Evolutionary conservation across 92 coral and sea anemone genomes (phyloP).

Genomic region (Pocillopora grandis): DNA sequence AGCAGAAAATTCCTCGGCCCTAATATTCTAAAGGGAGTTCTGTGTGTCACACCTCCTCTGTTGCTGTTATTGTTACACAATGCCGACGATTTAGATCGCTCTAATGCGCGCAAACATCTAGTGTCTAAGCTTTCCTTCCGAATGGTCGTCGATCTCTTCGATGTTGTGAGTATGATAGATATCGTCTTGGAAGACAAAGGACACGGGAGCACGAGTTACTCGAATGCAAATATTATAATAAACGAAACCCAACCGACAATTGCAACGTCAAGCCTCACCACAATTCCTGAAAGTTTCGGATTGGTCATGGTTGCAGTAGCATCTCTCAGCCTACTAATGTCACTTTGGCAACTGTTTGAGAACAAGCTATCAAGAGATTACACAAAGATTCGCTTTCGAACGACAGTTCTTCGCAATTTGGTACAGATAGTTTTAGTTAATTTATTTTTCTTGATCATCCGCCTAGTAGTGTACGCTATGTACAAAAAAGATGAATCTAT

Average conservation of each 20-base stretch:
- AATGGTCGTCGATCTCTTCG: conserved; percentile 23
- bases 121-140: conserved; percentile 25
- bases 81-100: conserved; percentile 7
- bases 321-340: neutral
- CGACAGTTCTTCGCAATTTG: neutral
- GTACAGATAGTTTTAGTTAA: conserved; percentile 10
- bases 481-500: conserved; percentile 43
- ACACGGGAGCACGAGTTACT: neutral
- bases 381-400: conserved; percentile 9
- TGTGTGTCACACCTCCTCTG: conserved; percentile 73
- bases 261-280: neutral
- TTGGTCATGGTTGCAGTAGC: neutral
- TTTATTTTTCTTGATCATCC: conserved; percentile 28
- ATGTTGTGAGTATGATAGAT: conserved; percentile 15
- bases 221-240: no score
- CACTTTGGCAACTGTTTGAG: conserved; percentile 17
- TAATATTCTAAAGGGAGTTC: conserved; percentile 16
- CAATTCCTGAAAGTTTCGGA: neutral
- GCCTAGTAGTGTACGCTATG: conserved; percentile 15
- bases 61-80: conserved; percentile 64
- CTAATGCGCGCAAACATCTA: neutral
- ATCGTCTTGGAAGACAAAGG: conserved; percentile 7
- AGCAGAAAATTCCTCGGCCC: conserved; percentile 11
- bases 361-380: neutral
- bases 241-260: no score